Base-by-base conservation (phyloP, 1,140 invertebrate genomes). In the Papilio aristodemus region DNA sequence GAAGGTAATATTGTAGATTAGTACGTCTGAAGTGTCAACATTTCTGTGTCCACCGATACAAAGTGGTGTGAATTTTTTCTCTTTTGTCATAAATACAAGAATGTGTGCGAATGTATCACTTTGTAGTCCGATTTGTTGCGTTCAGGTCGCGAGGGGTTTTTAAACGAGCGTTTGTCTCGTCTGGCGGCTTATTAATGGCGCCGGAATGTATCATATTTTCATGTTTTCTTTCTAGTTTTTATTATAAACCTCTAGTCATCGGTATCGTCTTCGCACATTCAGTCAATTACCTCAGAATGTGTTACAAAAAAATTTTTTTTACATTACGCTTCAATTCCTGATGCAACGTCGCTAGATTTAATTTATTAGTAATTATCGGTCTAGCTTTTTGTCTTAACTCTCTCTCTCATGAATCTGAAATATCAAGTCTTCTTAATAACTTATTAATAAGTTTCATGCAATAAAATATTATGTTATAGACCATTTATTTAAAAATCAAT, bases 51-150 rank as follows among this genome's bases (percentile, higher is more conserved):
- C 70, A 37, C 39, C 57, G 71, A 80, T 71, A 84, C 80, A 79
- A 82, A 79, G 68, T 80, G 78, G 74, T 81, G 78, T 81, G 76
- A 83, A 77, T 75, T 80, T 71, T 75, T 73, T 73, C n/a, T 19
- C 68, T 68, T 68, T 72, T 71, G 73, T 54, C 70, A 57, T 75
- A 75, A 73, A 76, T 25, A 54, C 19, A 19, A 77, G 73, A 71
- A 38, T 36, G 36, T 39, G 36, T n/a, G 8, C 36, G 68, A 59
- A 57, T 70, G 70, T 72, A 69, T 64, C 73, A 79, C 72, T 73
- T 72, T 75, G 67, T 62, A 50, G 63, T 41, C 67, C 74, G 71
- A 80, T 80, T 79, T 79, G 78, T 80, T 71, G 70, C 27, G 41
- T 63, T 43, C 58, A 39, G 41, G 62, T 46, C 38, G 46, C 39